Evolutionary conservation across 2,797 vertebrate genomes (phyloP), one percentile per base, ranked within the genome.

Genomic region (Etheostoma perlongum): DNA sequence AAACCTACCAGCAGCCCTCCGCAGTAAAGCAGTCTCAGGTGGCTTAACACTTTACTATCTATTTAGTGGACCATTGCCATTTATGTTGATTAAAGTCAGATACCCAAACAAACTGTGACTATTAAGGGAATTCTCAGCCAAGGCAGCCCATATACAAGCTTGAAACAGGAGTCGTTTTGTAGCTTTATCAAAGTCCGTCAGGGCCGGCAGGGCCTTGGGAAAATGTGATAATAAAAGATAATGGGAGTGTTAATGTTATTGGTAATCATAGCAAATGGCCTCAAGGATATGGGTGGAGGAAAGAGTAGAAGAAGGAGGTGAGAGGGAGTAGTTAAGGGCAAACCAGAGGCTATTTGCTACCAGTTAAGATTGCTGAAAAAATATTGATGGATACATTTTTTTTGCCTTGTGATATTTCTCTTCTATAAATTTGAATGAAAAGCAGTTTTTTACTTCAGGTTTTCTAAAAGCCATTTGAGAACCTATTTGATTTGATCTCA

Each of bases 201-300:
- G 80, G 71, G 72, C 85, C 87, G 82, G 79, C 78, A 55, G 72
- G 59, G 72, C 58, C 81, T 76, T 82, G 71, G 85, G 76, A 87
- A 90, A 89, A 81, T 81, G 64, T 40, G 53, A 92, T 90, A 89
- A 91, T 92, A 92, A 93, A 93, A 94, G 83, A 91, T 90, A 91
- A 93, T 92, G 84, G 78, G 79, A 58, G 78, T 82, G 82, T 89
- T 91, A 92, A 92, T 93, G 84, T 91, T 92, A 88, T 90, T 89
- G 86, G 81, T 93, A 92, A 92, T 91, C 78, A 87, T 87, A 79
- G 85, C 86, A 91, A 91, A 91, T 90, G 61, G 89, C 52, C 89
- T 92, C 85, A 64, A 47, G 85, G 87, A 79, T 83, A 65, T 48
- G 64, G 62, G 62, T 79, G 83, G 78, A 80, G 81, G 80, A 82